Conservation (phyloP, 2,888 invertebrate genomes). For the Cataglyphis altisquamis region DNA sequence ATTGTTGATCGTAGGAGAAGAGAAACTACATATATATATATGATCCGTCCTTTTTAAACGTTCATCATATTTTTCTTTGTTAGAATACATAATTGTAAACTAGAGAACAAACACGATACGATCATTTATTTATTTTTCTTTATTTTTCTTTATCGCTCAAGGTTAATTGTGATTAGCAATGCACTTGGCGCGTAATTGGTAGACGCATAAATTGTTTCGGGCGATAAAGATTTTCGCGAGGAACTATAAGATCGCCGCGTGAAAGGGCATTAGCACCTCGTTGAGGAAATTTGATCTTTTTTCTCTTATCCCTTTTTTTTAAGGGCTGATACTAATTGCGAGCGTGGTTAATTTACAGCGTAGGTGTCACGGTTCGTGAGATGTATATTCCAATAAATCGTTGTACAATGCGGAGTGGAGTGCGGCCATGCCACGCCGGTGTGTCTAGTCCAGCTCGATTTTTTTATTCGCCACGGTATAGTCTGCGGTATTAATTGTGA, state of each 20-base stretch:
- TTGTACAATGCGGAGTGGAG: conserved; percentile 41
- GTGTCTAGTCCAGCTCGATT: conserved; percentile 36
- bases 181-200: conserved; percentile 44
- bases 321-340: conserved; percentile 46
- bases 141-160: conserved; percentile 40
- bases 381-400: conserved; percentile 56
- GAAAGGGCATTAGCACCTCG: conserved; percentile 45
- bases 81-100: not conserved
- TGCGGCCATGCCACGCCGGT: not conserved
- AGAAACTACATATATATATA: not conserved
- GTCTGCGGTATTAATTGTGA: conserved; percentile 44
- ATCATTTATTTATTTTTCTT: conserved; percentile 29
- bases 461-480: conserved; percentile 31
- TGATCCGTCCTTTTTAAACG: no score
- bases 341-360: conserved; percentile 44
- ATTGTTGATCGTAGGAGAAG: not conserved
- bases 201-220: conserved; percentile 45
- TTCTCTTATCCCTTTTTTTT: conserved; percentile 18
- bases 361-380: conserved; percentile 44
- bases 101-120: not conserved
- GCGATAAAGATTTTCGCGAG: conserved; percentile 50
- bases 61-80: not conserved
- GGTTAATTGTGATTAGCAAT: conserved; percentile 40
- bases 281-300: conserved; percentile 18
- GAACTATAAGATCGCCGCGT: conserved; percentile 31